Conservation (phyloP, 1,140 invertebrate genomes). For the Drosophila pallidifrons region DNA sequence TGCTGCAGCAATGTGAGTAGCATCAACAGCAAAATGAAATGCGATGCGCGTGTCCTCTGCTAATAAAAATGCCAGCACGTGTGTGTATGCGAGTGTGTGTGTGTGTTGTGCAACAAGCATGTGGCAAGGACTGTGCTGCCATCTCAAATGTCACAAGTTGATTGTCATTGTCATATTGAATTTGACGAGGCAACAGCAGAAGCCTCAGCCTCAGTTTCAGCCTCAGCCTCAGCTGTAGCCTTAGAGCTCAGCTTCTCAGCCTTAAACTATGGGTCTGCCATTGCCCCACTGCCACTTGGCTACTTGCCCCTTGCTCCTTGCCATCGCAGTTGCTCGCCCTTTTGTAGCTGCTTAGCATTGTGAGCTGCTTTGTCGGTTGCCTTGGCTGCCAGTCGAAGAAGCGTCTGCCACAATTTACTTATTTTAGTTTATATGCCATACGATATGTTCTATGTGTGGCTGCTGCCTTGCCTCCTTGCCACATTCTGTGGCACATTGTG, state of each 20-base stretch:
- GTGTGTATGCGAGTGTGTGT: constrained; percentile 1
- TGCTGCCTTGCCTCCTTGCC: background rate
- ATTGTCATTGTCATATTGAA: constrained; percentile 82
- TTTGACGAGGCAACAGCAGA: constrained; percentile 68
- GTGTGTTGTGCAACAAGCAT: constrained; percentile 19
- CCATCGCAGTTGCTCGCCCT: background rate
- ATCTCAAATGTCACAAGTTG: constrained; percentile 75
- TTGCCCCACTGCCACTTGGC: constrained; percentile 2
- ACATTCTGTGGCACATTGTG: constrained; percentile 1
- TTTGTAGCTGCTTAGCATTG: constrained; percentile 24
- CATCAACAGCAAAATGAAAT: constrained; percentile 41
- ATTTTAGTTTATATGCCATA: constrained; percentile 16
- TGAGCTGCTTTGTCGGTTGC: constrained; percentile 44
- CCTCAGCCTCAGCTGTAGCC: constrained; percentile 29
- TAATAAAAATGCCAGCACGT: constrained; percentile 74
- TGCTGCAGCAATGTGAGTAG: constrained; percentile 78
- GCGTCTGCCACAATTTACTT: constrained; percentile 13
- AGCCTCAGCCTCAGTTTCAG: constrained; percentile 27
- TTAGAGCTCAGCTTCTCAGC: constrained; percentile 40
- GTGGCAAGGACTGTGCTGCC: background rate
- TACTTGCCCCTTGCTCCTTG: constrained; percentile 10
- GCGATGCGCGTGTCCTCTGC: constrained; percentile 27
- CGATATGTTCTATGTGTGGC: constrained; percentile 3
- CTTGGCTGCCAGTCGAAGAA: constrained; percentile 31
- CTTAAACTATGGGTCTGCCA: constrained; percentile 38